A percentile compares a stretch with the other conserved stretches of the same genome.
Conservation (phyloP, 1,140 invertebrate species). For the Stratiolaelaps scimitus region DNA sequence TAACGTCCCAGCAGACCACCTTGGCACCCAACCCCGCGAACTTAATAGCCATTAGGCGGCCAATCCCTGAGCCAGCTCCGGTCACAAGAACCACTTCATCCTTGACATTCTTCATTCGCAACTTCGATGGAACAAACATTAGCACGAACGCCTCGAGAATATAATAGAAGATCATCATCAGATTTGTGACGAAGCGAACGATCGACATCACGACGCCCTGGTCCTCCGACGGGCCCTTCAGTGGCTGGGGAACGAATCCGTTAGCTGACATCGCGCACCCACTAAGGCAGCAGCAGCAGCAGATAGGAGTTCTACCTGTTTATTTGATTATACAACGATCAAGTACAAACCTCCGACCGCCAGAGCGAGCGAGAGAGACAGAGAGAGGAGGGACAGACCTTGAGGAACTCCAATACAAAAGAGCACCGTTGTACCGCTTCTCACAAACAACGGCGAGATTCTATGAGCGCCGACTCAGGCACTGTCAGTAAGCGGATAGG, state of each 20-base stretch:
- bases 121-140: constrained; percentile 43
- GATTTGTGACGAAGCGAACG: constrained; percentile 19
- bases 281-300: too few species aligned
- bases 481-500: too few species aligned
- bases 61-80: constrained; percentile 40
- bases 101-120: constrained; percentile 39
- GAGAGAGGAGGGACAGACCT: too few species aligned
- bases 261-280: background rate
- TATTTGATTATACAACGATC: too few species aligned
- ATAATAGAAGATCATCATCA: constrained; percentile 33
- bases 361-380: too few species aligned
- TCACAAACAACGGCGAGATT: too few species aligned
- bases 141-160: constrained; percentile 40
- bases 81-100: constrained; percentile 37
- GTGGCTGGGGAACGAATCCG: constrained; percentile 15
- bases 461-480: too few species aligned
- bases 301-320: too few species aligned
- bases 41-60: constrained; percentile 35
- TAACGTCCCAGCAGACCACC: constrained; percentile 39
- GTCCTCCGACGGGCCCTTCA: constrained; percentile 7
- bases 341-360: too few species aligned
- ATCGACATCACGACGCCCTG: constrained; percentile 4
- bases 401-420: too few species aligned
- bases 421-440: too few species aligned
- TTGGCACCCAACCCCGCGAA: constrained; percentile 36